These are phyloP conservation scores for Perithous albicinctus DNA, from an alignment of 2,888 invertebrate species.

Conservation along the genomic window DNA sequence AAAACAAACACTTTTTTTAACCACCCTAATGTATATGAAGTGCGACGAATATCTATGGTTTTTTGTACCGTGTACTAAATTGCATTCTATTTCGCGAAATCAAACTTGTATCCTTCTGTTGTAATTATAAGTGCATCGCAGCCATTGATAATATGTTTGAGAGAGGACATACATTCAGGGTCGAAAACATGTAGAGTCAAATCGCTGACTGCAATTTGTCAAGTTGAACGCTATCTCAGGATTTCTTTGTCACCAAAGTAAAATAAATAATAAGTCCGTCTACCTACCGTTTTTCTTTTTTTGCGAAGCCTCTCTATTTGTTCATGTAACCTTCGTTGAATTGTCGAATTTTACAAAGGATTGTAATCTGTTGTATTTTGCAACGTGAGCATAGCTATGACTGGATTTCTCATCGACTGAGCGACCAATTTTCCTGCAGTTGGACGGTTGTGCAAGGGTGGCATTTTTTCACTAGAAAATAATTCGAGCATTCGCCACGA, in stretches of 20 bases:
- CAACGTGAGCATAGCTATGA: no score
- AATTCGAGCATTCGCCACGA: constrained; percentile 14
- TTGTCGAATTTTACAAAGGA: no score
- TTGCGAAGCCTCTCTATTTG: no score
- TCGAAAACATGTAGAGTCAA: not conserved
- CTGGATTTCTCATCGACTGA: not conserved
- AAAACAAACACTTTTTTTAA: no score
- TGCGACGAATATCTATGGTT: no score
- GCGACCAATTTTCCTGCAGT: constrained; percentile 14
- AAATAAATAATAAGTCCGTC: not conserved
- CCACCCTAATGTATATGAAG: no score
- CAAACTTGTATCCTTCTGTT: constrained; percentile 20
- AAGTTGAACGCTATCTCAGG: not conserved
- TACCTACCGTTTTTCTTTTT: no score
- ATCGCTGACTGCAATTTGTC: not conserved
- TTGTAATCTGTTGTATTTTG: no score
- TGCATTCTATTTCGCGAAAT: not conserved
- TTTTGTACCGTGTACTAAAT: constrained; percentile 33
- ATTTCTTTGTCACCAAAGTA: not conserved
- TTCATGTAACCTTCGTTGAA: no score
- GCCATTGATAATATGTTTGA: not conserved
- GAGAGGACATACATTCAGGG: not conserved
- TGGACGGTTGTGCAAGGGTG: constrained; percentile 15
- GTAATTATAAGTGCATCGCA: not conserved
- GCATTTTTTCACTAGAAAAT: constrained; percentile 37